phyloP scores from a whole-genome alignment of 2,113 vertebrate genomes.

The Takifugu bimaculatus region DNA sequence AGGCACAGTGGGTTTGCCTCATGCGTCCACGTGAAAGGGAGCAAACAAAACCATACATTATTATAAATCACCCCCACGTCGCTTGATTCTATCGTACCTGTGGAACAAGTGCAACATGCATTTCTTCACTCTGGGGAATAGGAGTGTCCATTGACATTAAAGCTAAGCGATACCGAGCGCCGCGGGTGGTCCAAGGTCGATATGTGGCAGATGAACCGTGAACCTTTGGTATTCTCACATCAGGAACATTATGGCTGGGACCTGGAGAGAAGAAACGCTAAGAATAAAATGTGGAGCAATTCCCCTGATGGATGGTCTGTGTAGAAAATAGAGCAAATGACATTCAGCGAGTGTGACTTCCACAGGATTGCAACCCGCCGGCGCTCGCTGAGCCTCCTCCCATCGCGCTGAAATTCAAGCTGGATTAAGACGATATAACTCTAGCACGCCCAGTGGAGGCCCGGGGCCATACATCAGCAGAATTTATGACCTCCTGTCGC shows the following conservation, averaged over 20 bases:
- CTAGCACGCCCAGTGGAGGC: background rate
- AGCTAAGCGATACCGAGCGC: constrained; percentile 16
- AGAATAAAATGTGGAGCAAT: constrained; percentile 77
- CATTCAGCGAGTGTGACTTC: constrained; percentile 41
- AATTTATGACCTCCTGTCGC: background rate
- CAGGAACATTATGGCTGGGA: constrained; percentile 49
- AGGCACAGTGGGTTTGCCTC: constrained; percentile 23
- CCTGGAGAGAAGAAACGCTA: constrained; percentile 57
- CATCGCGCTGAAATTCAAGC: background rate
- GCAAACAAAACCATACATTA: no score
- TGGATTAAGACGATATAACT: background rate
- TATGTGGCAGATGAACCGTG: constrained; percentile 41
- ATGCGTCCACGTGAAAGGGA: constrained; percentile 1
- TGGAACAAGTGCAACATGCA: background rate
- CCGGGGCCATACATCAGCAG: background rate
- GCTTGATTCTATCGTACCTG: background rate
- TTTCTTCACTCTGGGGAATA: constrained; percentile 19
- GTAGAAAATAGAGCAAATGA: constrained; percentile 65
- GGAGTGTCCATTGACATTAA: constrained; percentile 39
- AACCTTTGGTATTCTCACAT: constrained; percentile 59
- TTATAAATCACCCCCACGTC: no score
- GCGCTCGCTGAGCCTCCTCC: constrained; percentile 3
- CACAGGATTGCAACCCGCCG: constrained; percentile 16
- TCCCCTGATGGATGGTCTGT: constrained; percentile 57
- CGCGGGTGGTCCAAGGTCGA: constrained; percentile 36